These are phyloP conservation scores for Tangara arthus DNA, from an alignment of 2,797 vertebrate genomes.

Conservation along the genomic window DNA sequence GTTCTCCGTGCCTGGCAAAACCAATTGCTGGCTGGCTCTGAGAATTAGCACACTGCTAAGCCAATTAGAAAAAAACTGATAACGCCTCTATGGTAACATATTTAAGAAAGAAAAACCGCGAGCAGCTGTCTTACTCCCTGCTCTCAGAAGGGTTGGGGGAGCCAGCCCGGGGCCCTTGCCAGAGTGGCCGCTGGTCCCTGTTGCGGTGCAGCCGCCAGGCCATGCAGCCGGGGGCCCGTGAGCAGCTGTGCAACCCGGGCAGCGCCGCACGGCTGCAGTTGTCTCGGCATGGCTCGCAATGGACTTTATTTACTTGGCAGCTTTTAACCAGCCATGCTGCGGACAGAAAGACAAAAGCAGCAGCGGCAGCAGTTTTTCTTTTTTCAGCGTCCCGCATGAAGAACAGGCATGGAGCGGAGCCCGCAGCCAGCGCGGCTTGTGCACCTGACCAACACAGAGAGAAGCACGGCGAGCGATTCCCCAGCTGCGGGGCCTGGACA, in stretches of 20 bases:
- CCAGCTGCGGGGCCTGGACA: not conserved
- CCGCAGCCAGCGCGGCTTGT: not conserved
- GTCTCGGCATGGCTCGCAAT: not conserved
- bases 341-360: not conserved
- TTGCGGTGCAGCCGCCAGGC: fast-evolving
- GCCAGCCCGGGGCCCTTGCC: not conserved
- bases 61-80: not conserved
- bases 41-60: not conserved
- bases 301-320: not conserved
- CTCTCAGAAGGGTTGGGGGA: not conserved
- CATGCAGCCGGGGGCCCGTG: not conserved
- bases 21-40: not conserved
- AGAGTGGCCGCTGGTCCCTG: not conserved
- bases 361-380: not conserved
- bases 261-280: too few relatives aligned
- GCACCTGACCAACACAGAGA: not conserved
- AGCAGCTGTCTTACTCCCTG: not conserved
- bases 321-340: not conserved
- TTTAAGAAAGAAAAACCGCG: not conserved
- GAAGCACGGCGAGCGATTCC: not conserved
- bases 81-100: not conserved
- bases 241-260: not conserved
- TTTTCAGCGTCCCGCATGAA: not conserved
- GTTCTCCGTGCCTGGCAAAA: not conserved
- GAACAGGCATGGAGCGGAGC: not conserved